A percentile compares a stretch with the other conserved stretches of the same genome.
Evolutionary conservation across 2,113 vertebrate genomes (phyloP).

Genomic region (Gadus macrocephalus): DNA sequence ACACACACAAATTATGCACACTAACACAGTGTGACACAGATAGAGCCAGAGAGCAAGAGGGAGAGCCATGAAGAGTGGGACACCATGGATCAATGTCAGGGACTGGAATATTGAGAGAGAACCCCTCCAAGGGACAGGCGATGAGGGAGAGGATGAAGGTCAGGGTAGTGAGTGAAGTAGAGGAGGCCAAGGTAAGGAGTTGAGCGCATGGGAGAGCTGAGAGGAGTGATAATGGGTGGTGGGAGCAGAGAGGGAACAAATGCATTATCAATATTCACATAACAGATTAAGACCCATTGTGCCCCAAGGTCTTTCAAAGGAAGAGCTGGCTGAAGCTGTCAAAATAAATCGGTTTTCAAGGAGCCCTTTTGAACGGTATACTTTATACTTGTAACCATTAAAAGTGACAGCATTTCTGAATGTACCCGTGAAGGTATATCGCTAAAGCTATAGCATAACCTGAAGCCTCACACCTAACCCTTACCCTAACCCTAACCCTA

Average conservation of each 20-base stretch:
- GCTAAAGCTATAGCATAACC: not conserved
- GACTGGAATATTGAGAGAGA: no score
- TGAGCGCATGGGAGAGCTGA: not conserved
- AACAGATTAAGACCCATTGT: not conserved
- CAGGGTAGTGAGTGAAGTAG: conserved; percentile 3
- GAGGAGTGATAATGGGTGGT: not conserved
- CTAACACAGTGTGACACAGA: no score
- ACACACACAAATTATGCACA: no score
- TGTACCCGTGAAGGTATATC: not conserved
- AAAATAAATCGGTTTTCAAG: not conserved
- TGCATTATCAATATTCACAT: not conserved
- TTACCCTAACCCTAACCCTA: no score
- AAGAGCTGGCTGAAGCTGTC: not conserved
- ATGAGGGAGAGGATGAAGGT: not conserved
- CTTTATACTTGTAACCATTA: not conserved
- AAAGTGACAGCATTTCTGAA: not conserved
- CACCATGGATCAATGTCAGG: no score
- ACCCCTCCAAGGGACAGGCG: no score
- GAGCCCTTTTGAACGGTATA: no score
- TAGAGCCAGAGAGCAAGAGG: no score
- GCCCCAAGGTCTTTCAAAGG: not conserved
- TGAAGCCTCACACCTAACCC: no score
- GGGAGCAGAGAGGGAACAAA: not conserved
- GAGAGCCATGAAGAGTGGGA: no score
- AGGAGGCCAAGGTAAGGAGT: not conserved